Evolutionary conservation across 2,113 vertebrate species (phyloP).

Genomic region (Prionailurus viverrinus): DNA sequence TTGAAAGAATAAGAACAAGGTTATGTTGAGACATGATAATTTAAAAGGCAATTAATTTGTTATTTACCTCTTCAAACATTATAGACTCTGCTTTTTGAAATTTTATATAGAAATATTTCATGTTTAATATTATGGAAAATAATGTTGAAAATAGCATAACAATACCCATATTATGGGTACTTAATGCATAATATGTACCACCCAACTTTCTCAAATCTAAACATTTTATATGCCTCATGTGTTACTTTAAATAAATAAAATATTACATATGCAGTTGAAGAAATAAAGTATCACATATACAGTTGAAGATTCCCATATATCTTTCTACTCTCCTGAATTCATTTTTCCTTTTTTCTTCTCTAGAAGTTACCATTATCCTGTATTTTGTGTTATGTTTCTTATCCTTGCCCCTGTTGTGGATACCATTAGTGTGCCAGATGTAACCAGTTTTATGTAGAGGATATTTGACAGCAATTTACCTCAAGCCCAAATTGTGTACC

Average conservation of each 20-base stretch:
- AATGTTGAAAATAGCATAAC: not conserved
- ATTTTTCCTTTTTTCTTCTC: not conserved
- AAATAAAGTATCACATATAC: not conserved
- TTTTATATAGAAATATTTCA: not conserved
- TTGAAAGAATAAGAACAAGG: not conserved
- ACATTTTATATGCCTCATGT: not conserved
- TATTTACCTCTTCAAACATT: not conserved
- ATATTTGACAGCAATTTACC: not conserved
- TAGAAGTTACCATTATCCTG: not conserved
- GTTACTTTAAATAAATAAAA: constrained; percentile 24
- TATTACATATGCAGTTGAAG: not conserved
- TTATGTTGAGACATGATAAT: not conserved
- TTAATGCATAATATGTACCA: not conserved
- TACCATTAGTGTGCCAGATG: not conserved
- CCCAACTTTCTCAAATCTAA: not conserved
- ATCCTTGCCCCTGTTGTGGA: not conserved
- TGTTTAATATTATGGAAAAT: not conserved
- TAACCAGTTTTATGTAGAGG: not conserved
- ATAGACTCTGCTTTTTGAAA: not conserved
- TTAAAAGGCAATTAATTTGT: constrained; percentile 18
- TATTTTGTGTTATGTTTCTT: not conserved
- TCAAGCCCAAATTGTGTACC: not conserved
- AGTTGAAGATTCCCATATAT: not conserved
- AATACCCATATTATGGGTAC: not conserved
- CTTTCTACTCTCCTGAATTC: not conserved